Base-by-base conservation (phyloP, 35 echinoderm and acorn worm genomes). In the Patiria miniata region DNA sequence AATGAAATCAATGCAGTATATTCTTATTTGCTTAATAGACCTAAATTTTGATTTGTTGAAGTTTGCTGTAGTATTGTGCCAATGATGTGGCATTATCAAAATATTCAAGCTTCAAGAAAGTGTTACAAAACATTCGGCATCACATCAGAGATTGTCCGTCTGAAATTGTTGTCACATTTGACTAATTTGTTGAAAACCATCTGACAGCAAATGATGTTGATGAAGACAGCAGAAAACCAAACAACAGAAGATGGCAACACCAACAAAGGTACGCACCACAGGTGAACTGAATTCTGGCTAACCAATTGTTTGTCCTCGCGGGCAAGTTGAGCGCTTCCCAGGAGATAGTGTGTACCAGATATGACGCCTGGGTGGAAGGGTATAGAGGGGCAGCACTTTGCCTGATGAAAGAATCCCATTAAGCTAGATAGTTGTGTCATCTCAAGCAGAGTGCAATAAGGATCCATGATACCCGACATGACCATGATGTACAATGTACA, bases 71-170 rank as follows among this genome's bases (percentile, higher is more conserved):
- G n/a, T n/a, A n/a, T n/a, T n/a, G n/a, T n/a, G n/a, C 57, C 87
- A 89, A 36, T 78, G 79, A 68, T 50, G 87, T 17, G 87, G 79
- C 22, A 78, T 78, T 34, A 54, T 78, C 57, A 56, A 22, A 30
- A 54, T 81, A 39, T 38, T 89, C 32, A 29, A 37, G 8, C 7
- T 89, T 89, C 23, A 55, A 81, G n/a, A 65, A 38, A 38, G n/a
- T 51, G 61, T 21, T 89, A 54, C 10, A 19, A 78, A 59, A 32
- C 33, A 36, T 89, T 30, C 34, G 87, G 37, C 37, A 80, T 36
- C 87, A 78, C 52, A 89, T 89, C 40, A 37, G 68, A 33, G 28
- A 77, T 22, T 60, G 58, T 40, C 58, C 30, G 22, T 22, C 32
- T 44, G 61, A 86, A 77, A 28, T 68, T 68, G 17, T 1, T 68